Evolutionary conservation across 1,140 invertebrate species (phyloP).

Genomic region (Scaptomyza graminum): DNA sequence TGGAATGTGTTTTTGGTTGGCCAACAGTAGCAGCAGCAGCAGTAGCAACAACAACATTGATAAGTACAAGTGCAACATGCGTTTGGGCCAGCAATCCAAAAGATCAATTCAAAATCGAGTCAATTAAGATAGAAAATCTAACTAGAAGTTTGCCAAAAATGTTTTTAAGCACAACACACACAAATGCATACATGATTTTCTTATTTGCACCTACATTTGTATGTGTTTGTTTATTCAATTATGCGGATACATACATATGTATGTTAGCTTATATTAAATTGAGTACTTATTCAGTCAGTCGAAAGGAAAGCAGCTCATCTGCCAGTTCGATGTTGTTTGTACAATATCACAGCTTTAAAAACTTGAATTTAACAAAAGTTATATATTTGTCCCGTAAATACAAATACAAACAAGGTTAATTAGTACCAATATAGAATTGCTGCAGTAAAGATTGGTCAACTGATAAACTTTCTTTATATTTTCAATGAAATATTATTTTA

Average conservation of each 20-base stretch:
- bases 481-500: no score
- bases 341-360: not conserved
- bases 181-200: no score
- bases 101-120: not conserved
- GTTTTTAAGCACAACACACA: no score
- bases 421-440: no score
- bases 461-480: no score
- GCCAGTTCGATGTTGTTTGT: not conserved
- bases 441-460: no score
- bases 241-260: no score
- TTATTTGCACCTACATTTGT: no score
- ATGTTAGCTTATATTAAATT: no score
- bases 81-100: not conserved
- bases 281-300: not conserved
- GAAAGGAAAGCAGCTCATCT: not conserved
- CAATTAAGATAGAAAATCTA: not conserved
- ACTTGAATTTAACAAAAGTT: no score
- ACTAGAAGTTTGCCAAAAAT: not conserved
- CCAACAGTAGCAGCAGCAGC: not conserved
- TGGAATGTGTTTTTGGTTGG: constrained; percentile 6
- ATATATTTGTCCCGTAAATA: not conserved
- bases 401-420: not conserved
- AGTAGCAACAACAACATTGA: not conserved
- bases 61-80: not conserved
- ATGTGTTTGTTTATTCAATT: no score